These are phyloP conservation scores for Aplochiton taeniatus DNA, from an alignment of 2,797 vertebrate genomes.

Conservation along the genomic window DNA sequence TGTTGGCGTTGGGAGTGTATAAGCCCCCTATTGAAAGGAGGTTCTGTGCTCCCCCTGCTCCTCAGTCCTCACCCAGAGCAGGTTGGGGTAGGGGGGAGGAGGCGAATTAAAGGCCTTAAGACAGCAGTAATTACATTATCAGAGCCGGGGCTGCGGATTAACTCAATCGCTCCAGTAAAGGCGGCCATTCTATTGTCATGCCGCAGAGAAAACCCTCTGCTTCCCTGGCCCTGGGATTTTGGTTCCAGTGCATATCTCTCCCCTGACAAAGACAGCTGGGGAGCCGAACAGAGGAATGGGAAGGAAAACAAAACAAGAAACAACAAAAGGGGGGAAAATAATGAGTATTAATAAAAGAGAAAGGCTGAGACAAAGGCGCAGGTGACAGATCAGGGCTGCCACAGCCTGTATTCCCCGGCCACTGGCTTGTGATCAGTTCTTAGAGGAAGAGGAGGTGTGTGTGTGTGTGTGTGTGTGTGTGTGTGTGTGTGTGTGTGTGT, in stretches of 20 bases:
- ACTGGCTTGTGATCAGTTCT: conserved; percentile 58
- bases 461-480: background rate
- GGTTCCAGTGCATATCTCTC: conserved; percentile 90
- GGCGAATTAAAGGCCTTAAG: conserved; percentile 98
- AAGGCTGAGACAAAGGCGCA: conserved; percentile 72
- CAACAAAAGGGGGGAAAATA: conserved; percentile 89
- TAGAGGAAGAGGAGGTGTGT: conserved; percentile 37
- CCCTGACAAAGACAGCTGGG: conserved; percentile 90
- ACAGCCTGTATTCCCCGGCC: conserved; percentile 42
- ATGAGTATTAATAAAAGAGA: conserved; percentile 88
- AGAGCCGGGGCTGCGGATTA: conserved; percentile 95
- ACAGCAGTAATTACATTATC: conserved; percentile 99
- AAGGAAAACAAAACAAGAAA: conserved; percentile 82
- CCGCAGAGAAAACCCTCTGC: conserved; percentile 91
- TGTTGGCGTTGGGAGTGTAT: conserved; percentile 90
- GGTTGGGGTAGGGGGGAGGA: conserved; percentile 72
- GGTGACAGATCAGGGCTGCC: conserved; percentile 73
- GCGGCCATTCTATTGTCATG: conserved; percentile 94
- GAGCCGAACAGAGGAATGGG: conserved; percentile 80
- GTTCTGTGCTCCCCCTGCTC: conserved; percentile 65
- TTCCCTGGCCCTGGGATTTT: conserved; percentile 89
- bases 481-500: conserved; percentile 29
- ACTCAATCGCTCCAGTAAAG: conserved; percentile 99
- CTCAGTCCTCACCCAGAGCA: conserved; percentile 76
- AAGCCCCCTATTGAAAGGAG: conserved; percentile 82